These are phyloP conservation scores for Simalia tracyae DNA, from an alignment of 2,797 vertebrate species.

Conservation along the genomic window DNA sequence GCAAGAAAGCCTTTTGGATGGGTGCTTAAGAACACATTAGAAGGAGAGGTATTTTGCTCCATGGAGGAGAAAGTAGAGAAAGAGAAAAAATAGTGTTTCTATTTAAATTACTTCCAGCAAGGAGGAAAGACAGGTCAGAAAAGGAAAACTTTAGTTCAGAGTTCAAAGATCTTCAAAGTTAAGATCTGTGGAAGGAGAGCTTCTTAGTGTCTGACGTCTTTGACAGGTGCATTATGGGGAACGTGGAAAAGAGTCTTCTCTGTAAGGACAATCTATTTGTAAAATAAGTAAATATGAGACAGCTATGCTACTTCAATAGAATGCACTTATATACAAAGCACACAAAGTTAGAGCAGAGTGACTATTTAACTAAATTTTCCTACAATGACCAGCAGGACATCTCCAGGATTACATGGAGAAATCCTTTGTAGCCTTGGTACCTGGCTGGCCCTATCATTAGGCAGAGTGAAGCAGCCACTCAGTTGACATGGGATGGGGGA, in stretches of 20 bases:
- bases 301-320: no score
- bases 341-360: no score
- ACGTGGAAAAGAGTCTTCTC: no score
- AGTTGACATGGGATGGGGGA: background rate
- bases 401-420: background rate
- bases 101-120: background rate
- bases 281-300: no score
- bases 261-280: no score
- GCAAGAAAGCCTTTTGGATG: slow-evolving; percentile 64
- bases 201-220: no score
- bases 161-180: no score
- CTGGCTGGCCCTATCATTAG: background rate
- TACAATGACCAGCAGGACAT: background rate
- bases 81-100: background rate
- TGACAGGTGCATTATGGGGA: no score
- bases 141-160: background rate
- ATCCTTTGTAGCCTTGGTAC: background rate
- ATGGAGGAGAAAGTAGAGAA: background rate
- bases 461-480: background rate
- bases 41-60: slow-evolving; percentile 12
- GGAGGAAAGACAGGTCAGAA: no score
- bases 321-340: no score
- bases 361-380: background rate
- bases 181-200: no score
- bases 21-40: slow-evolving; percentile 53